Conservation (phyloP, 2,797 vertebrate species). For the Pteronotus mesoamericanus region DNA sequence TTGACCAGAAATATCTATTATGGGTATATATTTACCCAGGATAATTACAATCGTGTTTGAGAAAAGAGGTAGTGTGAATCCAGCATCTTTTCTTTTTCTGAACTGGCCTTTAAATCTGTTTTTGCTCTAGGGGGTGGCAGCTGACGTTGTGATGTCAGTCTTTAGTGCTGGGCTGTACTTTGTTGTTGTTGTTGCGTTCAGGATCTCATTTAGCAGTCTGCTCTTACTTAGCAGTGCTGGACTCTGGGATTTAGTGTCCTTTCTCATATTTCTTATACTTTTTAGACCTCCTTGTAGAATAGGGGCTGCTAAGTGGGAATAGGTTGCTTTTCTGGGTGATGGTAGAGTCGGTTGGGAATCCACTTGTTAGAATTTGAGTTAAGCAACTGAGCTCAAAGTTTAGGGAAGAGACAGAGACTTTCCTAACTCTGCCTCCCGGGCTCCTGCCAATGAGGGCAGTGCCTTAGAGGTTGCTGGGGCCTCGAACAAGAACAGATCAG, state of each 20-base stretch:
- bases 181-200: not conserved
- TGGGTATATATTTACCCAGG: not conserved
- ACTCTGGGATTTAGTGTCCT: not conserved
- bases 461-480: not conserved
- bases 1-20: not conserved
- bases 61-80: not conserved
- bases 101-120: not conserved
- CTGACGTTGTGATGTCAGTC: not conserved
- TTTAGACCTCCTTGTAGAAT: not conserved
- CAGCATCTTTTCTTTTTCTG: not conserved
- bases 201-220: not conserved
- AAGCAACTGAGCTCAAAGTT: conserved; percentile 16
- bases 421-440: not conserved
- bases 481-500: not conserved
- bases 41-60: not conserved
- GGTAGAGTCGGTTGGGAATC: not conserved
- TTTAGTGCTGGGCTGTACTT: not conserved
- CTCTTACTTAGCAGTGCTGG: no score
- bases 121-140: not conserved
- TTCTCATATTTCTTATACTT: not conserved
- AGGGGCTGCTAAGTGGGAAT: not conserved
- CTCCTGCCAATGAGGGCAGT: not conserved
- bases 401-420: not conserved
- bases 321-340: not conserved
- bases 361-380: not conserved